Evolutionary conservation across 2,113 vertebrate genomes (phyloP), one percentile per base, ranked within the genome.

Genomic region (Prietella phreatophila): DNA sequence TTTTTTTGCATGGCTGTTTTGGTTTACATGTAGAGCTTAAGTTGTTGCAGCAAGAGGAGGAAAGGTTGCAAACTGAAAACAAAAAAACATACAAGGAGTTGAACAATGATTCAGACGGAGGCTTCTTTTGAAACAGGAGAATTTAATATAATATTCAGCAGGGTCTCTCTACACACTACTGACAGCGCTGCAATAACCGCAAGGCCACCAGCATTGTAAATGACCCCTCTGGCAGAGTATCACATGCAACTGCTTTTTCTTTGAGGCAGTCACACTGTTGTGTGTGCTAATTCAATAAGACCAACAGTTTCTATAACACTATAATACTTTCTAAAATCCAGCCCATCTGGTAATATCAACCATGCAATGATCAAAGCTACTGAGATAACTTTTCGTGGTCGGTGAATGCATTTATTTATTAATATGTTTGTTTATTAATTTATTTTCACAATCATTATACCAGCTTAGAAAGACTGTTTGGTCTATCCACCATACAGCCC

Each of bases 21-120:
- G 60, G 76, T 85, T 67, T 63, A 33, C 67, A 55, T 87, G 56
- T 53, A 53, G 19, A 53, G 36, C 27, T 73, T 27, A 61, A 82
- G 55, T 63, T 30, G 39, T 30, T 71, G 60, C 27, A 22, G 30
- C 22, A 67, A 67, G 14, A 39, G 0, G 19, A 67, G 33, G 36
- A 84, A 84, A 22, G 20, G n/a, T 25, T 69, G 61, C 3, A 11
- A 71, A 55, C 56, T 33, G 6, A 76, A 42, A 60, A 58, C 25
- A 47, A 47, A 47, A 71, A 71, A 20, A 20, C 17, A 33, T 81
- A 60, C 17, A 1, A 42, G n/a, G 58, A 60, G 10, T 61, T 61
- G 15, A 83, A 63, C 76, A 55, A 30, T 55, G 15, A 13, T 30
- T 55, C 76, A 79, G 76, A 79, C 2, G 4, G 36, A 81, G n/a